Conservation (phyloP, 2,797 vertebrate genomes). For the Chiroxiphia lanceolata region DNA sequence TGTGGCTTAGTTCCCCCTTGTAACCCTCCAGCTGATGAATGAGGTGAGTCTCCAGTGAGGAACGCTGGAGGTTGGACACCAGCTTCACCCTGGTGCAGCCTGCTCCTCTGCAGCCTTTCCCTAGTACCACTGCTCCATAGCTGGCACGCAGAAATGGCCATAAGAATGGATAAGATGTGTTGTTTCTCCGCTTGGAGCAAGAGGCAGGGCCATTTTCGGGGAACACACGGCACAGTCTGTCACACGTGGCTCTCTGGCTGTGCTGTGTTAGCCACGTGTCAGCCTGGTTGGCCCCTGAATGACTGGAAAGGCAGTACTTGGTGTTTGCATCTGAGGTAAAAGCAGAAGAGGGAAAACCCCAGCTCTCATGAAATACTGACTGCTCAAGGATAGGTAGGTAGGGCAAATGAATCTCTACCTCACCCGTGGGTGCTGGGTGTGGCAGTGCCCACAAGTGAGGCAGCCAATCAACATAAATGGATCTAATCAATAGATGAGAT, state of each 20-base stretch:
- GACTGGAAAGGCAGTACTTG: not conserved
- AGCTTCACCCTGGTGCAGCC: not conserved
- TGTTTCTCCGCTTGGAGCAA: not conserved
- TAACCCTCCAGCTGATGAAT: not conserved
- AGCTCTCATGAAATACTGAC: not conserved
- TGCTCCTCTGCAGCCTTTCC: not conserved
- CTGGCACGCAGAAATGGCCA: not conserved
- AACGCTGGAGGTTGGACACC: not conserved
- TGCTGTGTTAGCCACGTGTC: not conserved
- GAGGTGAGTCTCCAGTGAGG: not conserved
- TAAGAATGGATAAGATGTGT: not conserved
- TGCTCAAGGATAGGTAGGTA: not conserved
- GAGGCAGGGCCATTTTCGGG: not conserved
- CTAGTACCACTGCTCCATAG: not conserved
- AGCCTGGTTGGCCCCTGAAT: not conserved
- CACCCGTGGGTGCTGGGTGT: not conserved
- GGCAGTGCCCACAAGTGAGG: not conserved
- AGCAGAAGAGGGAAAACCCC: not conserved
- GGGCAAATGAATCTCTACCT: not conserved
- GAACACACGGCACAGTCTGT: accelerated
- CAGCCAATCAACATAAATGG: not conserved
- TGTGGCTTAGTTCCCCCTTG: not conserved
- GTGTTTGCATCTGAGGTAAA: not conserved
- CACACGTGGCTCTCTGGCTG: accelerated
- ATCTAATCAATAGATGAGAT: not conserved